phyloP scores from a whole-genome alignment of 2,797 vertebrate species.

The Toxotes lorentzi region DNA sequence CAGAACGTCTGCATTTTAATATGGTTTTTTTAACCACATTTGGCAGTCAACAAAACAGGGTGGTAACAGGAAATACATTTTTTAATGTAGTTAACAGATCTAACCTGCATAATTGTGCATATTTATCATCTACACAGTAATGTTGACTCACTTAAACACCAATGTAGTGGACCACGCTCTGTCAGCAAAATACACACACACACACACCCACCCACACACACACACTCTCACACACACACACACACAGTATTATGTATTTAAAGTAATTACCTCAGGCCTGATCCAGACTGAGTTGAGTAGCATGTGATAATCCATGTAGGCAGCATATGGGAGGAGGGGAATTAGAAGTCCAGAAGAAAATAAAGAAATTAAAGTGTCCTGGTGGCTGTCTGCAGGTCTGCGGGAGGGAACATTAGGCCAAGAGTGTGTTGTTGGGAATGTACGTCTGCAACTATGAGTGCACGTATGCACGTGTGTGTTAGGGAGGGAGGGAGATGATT shows the following conservation, averaged over 20 bases:
- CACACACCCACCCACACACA: slow-evolving; percentile 27
- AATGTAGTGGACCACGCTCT: slow-evolving; percentile 19
- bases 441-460: slow-evolving; percentile 2
- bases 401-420: slow-evolving; percentile 46
- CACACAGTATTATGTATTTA: slow-evolving; percentile 76
- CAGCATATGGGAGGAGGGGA: slow-evolving; percentile 81
- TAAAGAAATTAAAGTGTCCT: slow-evolving; percentile 75
- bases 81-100: neutral
- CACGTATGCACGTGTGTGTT: neutral
- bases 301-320: slow-evolving; percentile 82
- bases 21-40: neutral
- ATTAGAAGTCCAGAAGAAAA: slow-evolving; percentile 81
- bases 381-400: slow-evolving; percentile 54
- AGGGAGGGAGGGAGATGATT: neutral
- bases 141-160: slow-evolving; percentile 44
- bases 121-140: neutral
- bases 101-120: neutral
- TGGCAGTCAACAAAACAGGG: neutral
- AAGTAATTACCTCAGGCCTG: slow-evolving; percentile 84
- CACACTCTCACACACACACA: slow-evolving; percentile 33
- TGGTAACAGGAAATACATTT: neutral
- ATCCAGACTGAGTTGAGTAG: slow-evolving; percentile 77
- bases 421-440: slow-evolving; percentile 2
- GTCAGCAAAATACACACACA: slow-evolving; percentile 29
- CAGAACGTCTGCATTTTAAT: neutral